Percentiles rank a stretch among this genome's conserved stretches.
These are phyloP conservation scores for Urocyon cinereoargenteus DNA, from an alignment of 2,797 vertebrate genomes.

Conservation along the genomic window DNA sequence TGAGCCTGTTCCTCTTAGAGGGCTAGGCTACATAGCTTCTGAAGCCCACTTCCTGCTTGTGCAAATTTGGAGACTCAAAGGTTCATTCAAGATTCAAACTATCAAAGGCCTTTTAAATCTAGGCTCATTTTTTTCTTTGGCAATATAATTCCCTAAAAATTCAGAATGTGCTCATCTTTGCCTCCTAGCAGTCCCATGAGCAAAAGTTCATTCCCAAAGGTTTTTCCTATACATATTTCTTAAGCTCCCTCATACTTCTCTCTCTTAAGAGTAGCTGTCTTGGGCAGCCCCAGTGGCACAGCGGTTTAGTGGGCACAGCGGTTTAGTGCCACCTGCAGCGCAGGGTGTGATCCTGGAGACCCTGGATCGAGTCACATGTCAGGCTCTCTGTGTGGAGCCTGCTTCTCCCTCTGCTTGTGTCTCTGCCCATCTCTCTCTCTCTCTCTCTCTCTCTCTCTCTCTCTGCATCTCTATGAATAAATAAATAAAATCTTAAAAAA, in stretches of 20 bases:
- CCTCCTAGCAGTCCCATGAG: background rate
- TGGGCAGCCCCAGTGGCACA: too few relatives aligned
- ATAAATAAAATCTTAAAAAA: too few relatives aligned
- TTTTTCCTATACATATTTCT: background rate
- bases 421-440: too few relatives aligned
- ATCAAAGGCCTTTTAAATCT: background rate
- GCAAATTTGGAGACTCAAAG: background rate
- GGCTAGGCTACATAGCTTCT: background rate
- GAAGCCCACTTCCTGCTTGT: background rate
- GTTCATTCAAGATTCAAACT: background rate
- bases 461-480: too few relatives aligned
- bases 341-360: too few relatives aligned
- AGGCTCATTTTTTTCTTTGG: background rate
- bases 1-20: background rate
- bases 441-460: too few relatives aligned
- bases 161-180: slow-evolving; percentile 6
- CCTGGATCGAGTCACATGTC: too few relatives aligned
- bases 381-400: too few relatives aligned
- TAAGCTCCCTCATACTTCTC: background rate
- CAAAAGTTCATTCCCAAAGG: background rate
- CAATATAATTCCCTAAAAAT: background rate
- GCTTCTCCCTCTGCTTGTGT: too few relatives aligned
- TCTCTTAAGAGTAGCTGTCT: background rate
- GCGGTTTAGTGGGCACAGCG: too few relatives aligned
- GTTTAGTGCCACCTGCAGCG: too few relatives aligned